Conservation (phyloP, 2,888 invertebrate species). For the Tiphia femorata region DNA sequence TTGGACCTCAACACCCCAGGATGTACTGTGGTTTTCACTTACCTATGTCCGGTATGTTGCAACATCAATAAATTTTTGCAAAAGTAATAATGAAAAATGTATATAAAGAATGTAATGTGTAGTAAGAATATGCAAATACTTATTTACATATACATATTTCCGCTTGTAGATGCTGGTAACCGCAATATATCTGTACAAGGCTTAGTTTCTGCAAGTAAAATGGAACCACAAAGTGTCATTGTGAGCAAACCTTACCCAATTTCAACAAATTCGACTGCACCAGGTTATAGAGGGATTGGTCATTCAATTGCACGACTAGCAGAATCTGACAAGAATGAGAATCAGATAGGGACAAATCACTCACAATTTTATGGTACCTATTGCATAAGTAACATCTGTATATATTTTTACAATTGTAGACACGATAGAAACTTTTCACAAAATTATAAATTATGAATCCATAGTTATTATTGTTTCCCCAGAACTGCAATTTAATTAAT, state of each 20-base stretch:
- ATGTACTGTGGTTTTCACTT: conserved; percentile 69
- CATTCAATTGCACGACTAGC: conserved; percentile 62
- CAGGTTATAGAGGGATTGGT: conserved; percentile 59
- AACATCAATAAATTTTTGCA: not conserved
- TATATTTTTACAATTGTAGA: not conserved
- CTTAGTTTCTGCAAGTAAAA: conserved; percentile 58
- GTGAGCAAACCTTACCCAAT: conserved; percentile 70
- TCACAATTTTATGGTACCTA: conserved; percentile 60
- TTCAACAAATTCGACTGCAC: conserved; percentile 58
- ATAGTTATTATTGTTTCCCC: not conserved
- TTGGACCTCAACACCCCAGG: conserved; percentile 55
- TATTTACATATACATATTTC: conserved; percentile 4
- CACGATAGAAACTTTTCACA: no score
- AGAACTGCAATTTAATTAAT: not conserved
- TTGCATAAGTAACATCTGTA: not conserved
- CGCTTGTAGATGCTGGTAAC: conserved; percentile 55
- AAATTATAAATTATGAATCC: not conserved
- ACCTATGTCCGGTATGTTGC: conserved; percentile 68
- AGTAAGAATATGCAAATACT: not conserved
- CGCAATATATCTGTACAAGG: conserved; percentile 59
- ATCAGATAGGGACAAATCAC: conserved; percentile 52
- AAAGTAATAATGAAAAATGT: not conserved
- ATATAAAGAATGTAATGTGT: not conserved
- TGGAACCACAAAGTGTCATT: conserved; percentile 72
- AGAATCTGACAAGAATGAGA: conserved; percentile 59